Evolutionary conservation across 2,113 vertebrate species (phyloP).

Genomic region (Harpagus bidentatus): DNA sequence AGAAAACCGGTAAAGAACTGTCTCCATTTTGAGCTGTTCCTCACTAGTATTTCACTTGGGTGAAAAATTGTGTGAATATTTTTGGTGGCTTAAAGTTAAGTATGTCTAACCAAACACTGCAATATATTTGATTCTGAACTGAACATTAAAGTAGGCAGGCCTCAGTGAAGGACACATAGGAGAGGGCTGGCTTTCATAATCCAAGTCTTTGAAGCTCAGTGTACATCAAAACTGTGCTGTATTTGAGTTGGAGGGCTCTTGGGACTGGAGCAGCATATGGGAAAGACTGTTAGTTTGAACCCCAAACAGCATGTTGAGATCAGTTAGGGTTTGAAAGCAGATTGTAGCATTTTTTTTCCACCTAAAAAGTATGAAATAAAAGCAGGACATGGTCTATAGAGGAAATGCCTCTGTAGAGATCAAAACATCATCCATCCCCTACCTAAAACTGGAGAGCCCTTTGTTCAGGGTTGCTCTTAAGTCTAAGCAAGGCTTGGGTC

Average conservation of each 20-base stretch:
- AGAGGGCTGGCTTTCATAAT: not conserved
- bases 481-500: not conserved
- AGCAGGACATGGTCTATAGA: not conserved
- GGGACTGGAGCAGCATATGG: not conserved
- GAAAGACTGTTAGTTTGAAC: not conserved
- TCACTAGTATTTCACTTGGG: rapidly evolving
- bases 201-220: not conserved
- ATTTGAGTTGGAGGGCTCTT: not conserved
- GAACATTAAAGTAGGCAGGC: not conserved
- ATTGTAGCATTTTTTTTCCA: not conserved
- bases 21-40: not conserved
- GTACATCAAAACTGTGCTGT: not conserved
- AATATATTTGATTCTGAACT: not conserved
- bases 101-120: not conserved
- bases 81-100: not conserved
- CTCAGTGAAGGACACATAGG: not conserved
- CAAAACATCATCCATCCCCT: not conserved
- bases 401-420: not conserved
- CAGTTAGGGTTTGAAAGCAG: not conserved
- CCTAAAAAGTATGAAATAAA: not conserved
- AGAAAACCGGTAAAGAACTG: slow-evolving; percentile 85
- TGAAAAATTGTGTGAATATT: not conserved
- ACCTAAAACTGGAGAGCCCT: not conserved
- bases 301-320: not conserved
- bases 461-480: not conserved